Evolutionary conservation across 2,888 invertebrate genomes (phyloP).

Genomic region (Drosophila putrida): DNA sequence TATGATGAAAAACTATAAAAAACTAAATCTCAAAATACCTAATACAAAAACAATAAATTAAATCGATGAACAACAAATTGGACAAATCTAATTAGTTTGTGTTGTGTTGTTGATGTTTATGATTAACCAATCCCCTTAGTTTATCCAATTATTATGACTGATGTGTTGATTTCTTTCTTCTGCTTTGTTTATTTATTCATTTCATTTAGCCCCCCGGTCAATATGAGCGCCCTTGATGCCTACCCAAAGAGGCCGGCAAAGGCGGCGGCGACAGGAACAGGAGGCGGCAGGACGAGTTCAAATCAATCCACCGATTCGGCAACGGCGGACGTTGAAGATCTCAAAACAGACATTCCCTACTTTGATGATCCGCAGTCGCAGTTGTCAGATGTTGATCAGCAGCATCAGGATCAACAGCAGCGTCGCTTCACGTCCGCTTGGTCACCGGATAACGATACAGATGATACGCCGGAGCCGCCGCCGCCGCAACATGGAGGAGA

Average conservation of each 20-base stretch:
- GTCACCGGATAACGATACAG: slow-evolving; percentile 39
- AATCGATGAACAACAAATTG: slow-evolving; percentile 28
- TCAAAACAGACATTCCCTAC: slow-evolving; percentile 78
- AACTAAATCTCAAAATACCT: neutral
- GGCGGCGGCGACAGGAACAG: slow-evolving; percentile 25
- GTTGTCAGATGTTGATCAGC: slow-evolving; percentile 22
- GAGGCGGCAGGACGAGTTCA: slow-evolving; percentile 37
- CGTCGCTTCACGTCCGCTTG: slow-evolving; percentile 31
- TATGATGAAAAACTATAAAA: slow-evolving; percentile 22
- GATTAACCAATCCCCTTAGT: slow-evolving; percentile 4
- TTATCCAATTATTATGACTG: slow-evolving; percentile 1
- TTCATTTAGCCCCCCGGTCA: slow-evolving; percentile 37
- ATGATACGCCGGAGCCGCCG: slow-evolving; percentile 23
- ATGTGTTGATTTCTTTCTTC: slow-evolving; percentile 1
- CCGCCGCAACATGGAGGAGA: slow-evolving; percentile 22
- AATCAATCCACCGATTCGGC: slow-evolving; percentile 26
- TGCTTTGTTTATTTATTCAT: neutral
- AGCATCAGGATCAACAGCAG: neutral
- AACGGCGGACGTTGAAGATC: slow-evolving; percentile 63
- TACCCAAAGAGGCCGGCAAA: slow-evolving; percentile 54
- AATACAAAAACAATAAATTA: slow-evolving; percentile 28
- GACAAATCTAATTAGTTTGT: slow-evolving; percentile 28
- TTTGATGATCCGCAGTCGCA: slow-evolving; percentile 57
- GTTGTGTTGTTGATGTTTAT: neutral
- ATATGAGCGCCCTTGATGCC: slow-evolving; percentile 60